A percentile compares a stretch with the other conserved stretches of the same genome.
phyloP scores from a whole-genome alignment of 2,797 vertebrate genomes.

The Enteromius viviparus region DNA sequence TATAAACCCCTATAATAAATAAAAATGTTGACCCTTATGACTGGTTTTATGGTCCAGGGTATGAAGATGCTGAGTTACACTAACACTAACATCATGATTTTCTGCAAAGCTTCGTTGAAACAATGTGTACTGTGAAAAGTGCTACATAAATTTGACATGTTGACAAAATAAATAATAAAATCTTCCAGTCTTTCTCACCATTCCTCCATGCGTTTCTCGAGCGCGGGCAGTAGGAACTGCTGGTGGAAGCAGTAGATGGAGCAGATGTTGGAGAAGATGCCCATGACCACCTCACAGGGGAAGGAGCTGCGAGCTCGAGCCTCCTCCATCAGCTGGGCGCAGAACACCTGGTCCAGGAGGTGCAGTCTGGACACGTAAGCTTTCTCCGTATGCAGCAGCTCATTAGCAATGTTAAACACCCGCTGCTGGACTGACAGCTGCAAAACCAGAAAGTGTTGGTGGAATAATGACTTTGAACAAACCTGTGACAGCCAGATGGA shows the following conservation, averaged over 20 bases:
- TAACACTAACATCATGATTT: background rate
- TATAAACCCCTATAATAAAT: too few species aligned
- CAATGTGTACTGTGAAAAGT: background rate
- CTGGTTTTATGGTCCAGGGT: too few species aligned
- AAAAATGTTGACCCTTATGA: too few species aligned
- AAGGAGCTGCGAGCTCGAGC: slow-evolving; percentile 84
- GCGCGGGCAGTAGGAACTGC: slow-evolving; percentile 89
- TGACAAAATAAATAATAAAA: background rate
- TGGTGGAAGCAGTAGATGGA: slow-evolving; percentile 94
- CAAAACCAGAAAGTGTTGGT: background rate
- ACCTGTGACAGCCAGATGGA: background rate
- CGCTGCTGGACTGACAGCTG: slow-evolving; percentile 88
- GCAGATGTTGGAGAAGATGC: slow-evolving; percentile 93
- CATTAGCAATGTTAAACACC: slow-evolving; percentile 90
- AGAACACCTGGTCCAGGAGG: slow-evolving; percentile 93
- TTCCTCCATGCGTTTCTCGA: slow-evolving; percentile 93
- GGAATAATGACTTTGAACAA: slow-evolving; percentile 11
- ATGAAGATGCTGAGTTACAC: background rate
- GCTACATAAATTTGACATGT: background rate
- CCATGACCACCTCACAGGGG: slow-evolving; percentile 87
- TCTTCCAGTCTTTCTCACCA: slow-evolving; percentile 72
- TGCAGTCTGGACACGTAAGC: slow-evolving; percentile 89
- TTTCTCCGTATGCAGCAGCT: slow-evolving; percentile 89
- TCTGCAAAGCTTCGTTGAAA: slow-evolving; percentile 3
- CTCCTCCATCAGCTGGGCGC: slow-evolving; percentile 87